Conservation (phyloP, 2,888 invertebrate genomes). For the Theodoxus fluviatilis region DNA sequence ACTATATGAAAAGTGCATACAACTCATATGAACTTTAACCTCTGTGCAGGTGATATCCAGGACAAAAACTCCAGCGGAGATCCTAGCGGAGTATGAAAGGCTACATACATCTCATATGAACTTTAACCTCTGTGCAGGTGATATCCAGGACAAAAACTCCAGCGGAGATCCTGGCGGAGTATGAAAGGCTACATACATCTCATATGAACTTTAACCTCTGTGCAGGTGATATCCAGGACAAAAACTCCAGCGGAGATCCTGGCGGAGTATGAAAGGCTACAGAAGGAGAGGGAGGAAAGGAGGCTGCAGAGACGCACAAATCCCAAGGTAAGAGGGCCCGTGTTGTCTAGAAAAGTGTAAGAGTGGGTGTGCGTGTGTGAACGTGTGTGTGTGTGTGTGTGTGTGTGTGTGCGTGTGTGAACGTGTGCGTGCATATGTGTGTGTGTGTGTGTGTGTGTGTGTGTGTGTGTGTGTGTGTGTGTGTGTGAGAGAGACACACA, state of each 20-base stretch:
- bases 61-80: constrained; percentile 92
- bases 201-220: too few relatives aligned
- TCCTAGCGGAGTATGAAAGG: constrained; percentile 94
- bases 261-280: constrained; percentile 89
- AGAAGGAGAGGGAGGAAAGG: constrained; percentile 78
- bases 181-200: constrained; percentile 78
- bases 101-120: too few relatives aligned
- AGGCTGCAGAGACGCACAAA: constrained; percentile 88
- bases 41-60: constrained; percentile 74
- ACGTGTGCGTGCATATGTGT: too few relatives aligned
- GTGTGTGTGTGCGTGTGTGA: too few relatives aligned
- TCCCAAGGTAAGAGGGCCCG: constrained; percentile 72
- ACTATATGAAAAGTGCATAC: too few relatives aligned
- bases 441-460: too few relatives aligned
- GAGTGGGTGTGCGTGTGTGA: too few relatives aligned
- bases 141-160: constrained; percentile 91
- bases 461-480: too few relatives aligned
- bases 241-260: constrained; percentile 94
- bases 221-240: constrained; percentile 77
- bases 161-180: constrained; percentile 94
- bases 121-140: constrained; percentile 58
- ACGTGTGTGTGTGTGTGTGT: too few relatives aligned
- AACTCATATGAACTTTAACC: too few relatives aligned
- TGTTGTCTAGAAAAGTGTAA: too few relatives aligned
- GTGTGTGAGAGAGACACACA: too few relatives aligned